phyloP scores from a whole-genome alignment of 2,888 invertebrate genomes.

The Dendrolimus houi region DNA sequence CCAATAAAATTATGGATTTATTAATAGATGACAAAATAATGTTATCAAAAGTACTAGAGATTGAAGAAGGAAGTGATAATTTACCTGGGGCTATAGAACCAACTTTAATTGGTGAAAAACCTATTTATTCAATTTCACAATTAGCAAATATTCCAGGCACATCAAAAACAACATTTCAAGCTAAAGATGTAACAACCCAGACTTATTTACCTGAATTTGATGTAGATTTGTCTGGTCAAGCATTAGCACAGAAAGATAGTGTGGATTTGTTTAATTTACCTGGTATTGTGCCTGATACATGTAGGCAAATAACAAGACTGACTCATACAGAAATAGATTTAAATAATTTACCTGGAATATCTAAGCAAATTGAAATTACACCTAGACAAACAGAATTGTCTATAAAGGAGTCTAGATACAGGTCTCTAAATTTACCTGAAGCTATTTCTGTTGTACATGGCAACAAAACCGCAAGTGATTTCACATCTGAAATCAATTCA shows the following conservation, averaged over 20 bases:
- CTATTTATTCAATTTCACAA: not conserved
- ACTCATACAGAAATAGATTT: not conserved
- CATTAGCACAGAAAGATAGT: not conserved
- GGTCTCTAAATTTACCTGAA: constrained; percentile 13
- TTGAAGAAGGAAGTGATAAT: not conserved
- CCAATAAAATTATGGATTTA: too few relatives aligned
- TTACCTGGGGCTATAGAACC: not conserved
- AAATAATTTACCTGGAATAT: not conserved
- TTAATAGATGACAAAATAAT: too few relatives aligned
- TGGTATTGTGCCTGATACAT: not conserved
- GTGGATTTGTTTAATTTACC: not conserved
- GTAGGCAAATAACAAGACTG: not conserved
- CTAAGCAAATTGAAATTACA: not conserved
- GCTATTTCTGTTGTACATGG: too few relatives aligned
- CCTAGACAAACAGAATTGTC: constrained; percentile 7
- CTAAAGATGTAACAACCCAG: not conserved
- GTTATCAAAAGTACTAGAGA: not conserved
- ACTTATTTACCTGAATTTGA: not conserved
- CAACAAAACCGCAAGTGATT: not conserved
- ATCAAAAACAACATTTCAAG: not conserved
- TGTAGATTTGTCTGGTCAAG: too few relatives aligned
- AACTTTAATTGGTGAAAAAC: not conserved
- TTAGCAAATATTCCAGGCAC: not conserved
- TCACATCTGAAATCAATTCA: not conserved
- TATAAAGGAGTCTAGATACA: constrained; percentile 6